These are phyloP conservation scores for Scylla paramamosain DNA, from an alignment of 1,140 invertebrate species.

Conservation along the genomic window DNA sequence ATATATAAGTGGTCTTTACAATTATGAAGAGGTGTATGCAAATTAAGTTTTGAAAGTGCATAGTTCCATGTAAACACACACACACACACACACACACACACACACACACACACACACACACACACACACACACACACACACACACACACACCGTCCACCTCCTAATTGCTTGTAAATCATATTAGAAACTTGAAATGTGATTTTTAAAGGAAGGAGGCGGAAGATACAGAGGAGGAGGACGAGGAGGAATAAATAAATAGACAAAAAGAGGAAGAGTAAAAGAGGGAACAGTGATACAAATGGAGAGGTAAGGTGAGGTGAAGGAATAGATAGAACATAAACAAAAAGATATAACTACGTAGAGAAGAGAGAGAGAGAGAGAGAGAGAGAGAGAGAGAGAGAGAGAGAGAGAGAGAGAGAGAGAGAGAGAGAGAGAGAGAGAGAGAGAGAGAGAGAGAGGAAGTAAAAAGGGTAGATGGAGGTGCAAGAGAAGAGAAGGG, in stretches of 20 bases:
- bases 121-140: background rate
- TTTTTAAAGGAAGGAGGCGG: background rate
- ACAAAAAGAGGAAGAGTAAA: too few relatives aligned
- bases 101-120: conserved; percentile 3
- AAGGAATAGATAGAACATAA: background rate
- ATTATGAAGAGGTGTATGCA: too few relatives aligned
- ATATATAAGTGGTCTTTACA: background rate
- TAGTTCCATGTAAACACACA: background rate
- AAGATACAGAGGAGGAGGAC: background rate
- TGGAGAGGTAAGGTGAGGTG: background rate
- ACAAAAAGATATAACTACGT: background rate
- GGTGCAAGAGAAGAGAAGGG: background rate
- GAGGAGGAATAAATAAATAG: background rate
- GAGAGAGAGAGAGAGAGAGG: background rate
- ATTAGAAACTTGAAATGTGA: background rate
- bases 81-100: conserved; percentile 4
- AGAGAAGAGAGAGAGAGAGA: background rate
- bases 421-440: background rate
- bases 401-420: background rate
- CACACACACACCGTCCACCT: background rate
- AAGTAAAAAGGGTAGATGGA: too few relatives aligned
- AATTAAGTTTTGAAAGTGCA: background rate
- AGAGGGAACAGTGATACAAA: background rate
- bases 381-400: background rate
- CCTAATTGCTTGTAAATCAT: background rate